Percentiles rank a stretch among this genome's conserved stretches.
phyloP scores from a whole-genome alignment of 2,797 vertebrate species.

The Sebastiscus albofasciatus region DNA sequence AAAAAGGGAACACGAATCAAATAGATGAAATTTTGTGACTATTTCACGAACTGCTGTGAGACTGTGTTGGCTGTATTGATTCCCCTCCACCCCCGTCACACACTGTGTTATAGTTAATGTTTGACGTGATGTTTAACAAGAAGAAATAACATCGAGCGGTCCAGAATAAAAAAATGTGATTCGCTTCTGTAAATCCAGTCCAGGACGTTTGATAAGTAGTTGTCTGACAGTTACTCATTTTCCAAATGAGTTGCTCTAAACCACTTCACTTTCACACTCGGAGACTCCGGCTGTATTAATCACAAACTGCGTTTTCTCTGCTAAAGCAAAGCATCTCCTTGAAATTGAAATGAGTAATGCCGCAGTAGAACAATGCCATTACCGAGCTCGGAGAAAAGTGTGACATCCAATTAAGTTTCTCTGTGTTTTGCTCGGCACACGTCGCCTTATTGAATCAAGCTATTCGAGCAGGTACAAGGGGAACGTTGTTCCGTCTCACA shows the following conservation, averaged over 20 bases:
- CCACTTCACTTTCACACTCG: conserved; percentile 64
- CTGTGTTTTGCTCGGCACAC: conserved; percentile 58
- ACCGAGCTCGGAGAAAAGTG: conserved; percentile 62
- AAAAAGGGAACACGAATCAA: too few species aligned
- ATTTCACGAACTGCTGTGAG: too few species aligned
- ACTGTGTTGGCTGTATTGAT: too few species aligned
- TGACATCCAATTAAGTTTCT: conserved; percentile 79
- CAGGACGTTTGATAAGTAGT: conserved; percentile 32
- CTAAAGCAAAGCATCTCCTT: conserved; percentile 71
- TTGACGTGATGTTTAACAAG: neutral
- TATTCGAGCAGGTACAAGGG: conserved; percentile 54
- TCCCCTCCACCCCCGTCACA: accelerated
- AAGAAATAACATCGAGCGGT: neutral
- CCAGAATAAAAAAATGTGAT: neutral
- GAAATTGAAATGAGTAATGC: conserved; percentile 76
- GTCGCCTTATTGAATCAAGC: conserved; percentile 70
- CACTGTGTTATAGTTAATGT: neutral
- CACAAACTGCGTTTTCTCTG: conserved; percentile 65
- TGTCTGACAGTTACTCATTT: conserved; percentile 66
- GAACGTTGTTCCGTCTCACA: conserved; percentile 52
- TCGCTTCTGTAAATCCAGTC: conserved; percentile 23
- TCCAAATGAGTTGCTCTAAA: conserved; percentile 62
- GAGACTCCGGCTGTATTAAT: conserved; percentile 69
- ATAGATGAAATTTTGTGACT: too few species aligned
- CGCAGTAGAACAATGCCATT: conserved; percentile 72